A percentile compares a stretch with the other conserved stretches of the same genome.
These are phyloP conservation scores for Tinamus guttatus DNA, from an alignment of 2,113 vertebrate species.

Conservation along the genomic window DNA sequence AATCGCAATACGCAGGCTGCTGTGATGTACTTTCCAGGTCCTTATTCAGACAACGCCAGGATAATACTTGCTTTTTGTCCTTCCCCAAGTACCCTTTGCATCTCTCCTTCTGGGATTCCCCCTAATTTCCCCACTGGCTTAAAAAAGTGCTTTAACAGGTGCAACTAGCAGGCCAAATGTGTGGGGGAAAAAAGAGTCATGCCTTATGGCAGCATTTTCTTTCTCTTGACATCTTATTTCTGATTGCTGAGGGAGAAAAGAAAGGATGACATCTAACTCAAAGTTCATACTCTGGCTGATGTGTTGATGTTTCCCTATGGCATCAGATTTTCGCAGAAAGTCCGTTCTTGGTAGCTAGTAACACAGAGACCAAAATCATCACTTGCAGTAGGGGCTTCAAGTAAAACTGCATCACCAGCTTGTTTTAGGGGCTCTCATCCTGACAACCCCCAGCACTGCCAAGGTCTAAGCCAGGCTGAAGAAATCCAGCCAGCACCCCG, in stretches of 20 bases:
- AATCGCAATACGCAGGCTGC: accelerated
- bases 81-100: accelerated
- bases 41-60: not conserved
- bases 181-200: not conserved
- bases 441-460: not conserved
- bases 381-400: not conserved
- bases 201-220: no score
- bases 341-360: not conserved
- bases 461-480: not conserved
- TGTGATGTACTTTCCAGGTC: accelerated
- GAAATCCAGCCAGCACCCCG: not conserved
- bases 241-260: not conserved
- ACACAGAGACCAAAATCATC: not conserved
- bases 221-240: not conserved
- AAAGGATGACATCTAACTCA: not conserved
- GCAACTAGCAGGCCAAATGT: not conserved
- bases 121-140: not conserved
- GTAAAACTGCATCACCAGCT: not conserved
- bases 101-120: not conserved
- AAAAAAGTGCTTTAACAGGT: not conserved
- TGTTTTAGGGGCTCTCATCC: not conserved
- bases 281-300: not conserved
- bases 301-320: not conserved
- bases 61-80: not conserved
- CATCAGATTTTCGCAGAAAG: not conserved